Conservation (phyloP, 2,888 invertebrate genomes). For the Cetonia aurata region DNA sequence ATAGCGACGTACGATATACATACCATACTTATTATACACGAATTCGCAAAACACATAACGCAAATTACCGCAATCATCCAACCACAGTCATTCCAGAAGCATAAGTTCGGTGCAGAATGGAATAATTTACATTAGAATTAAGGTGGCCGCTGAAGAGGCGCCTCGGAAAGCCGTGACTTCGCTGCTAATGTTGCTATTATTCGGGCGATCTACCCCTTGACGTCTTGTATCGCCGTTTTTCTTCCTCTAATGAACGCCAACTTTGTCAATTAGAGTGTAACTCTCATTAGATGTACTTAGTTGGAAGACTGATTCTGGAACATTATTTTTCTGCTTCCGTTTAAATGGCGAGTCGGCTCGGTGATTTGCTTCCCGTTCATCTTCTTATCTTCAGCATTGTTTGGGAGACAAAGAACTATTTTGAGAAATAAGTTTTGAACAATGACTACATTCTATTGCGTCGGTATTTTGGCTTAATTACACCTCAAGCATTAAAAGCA, state of each 20-base stretch:
- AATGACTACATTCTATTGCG: too few species aligned
- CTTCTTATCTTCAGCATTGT: slow-evolving; percentile 2
- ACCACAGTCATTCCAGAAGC: slow-evolving; percentile 31
- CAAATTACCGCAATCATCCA: slow-evolving; percentile 8
- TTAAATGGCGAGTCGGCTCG: background rate
- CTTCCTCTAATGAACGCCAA: slow-evolving; percentile 38
- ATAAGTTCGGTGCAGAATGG: slow-evolving; percentile 51
- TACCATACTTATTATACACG: background rate
- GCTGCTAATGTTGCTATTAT: slow-evolving; percentile 37
- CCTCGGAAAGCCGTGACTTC: slow-evolving; percentile 40
- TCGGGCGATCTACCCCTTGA: slow-evolving; percentile 31
- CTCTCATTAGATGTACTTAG: slow-evolving; percentile 32
- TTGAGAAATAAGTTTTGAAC: too few species aligned
- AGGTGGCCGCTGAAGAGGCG: slow-evolving; percentile 16
- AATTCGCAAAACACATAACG: background rate
- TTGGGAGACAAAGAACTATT: background rate
- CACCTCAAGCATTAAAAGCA: too few species aligned
- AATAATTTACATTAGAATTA: slow-evolving; percentile 39
- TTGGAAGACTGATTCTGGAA: background rate
- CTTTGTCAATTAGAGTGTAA: slow-evolving; percentile 38
- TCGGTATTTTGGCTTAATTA: too few species aligned
- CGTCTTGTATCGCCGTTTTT: slow-evolving; percentile 37
- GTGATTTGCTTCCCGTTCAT: slow-evolving; percentile 3
- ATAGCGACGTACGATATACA: slow-evolving; percentile 7
- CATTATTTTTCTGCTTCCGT: slow-evolving; percentile 12